Conservation (phyloP, 2,113 vertebrate species). For the Chaetura pelagica region DNA sequence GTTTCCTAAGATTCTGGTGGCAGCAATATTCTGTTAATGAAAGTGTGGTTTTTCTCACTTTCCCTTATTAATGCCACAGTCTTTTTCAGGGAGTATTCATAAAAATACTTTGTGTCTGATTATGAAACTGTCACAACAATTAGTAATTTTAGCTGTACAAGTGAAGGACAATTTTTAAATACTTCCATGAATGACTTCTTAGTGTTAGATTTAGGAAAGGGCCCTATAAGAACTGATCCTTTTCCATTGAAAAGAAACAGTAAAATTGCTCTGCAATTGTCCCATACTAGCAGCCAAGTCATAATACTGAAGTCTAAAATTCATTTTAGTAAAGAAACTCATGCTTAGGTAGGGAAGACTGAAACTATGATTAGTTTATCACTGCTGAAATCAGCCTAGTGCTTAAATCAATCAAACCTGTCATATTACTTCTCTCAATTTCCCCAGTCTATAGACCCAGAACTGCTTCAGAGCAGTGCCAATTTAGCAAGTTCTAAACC, state of each 20-base stretch:
- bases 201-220: not conserved
- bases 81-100: not conserved
- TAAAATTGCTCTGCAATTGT: not conserved
- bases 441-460: not conserved
- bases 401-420: constrained; percentile 17
- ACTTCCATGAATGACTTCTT: not conserved
- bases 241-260: not conserved
- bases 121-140: not conserved
- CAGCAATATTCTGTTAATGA: not conserved
- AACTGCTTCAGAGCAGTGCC: not conserved
- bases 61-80: not conserved
- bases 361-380: not conserved
- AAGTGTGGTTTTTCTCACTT: not conserved
- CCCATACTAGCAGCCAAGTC: not conserved
- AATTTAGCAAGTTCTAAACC: constrained; percentile 47
- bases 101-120: not conserved
- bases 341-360: not conserved
- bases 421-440: not conserved
- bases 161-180: not conserved
- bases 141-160: not conserved
- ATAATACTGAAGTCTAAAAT: not conserved
- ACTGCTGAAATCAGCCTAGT: not conserved
- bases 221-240: not conserved
- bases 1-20: not conserved
- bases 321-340: not conserved